phyloP scores from a whole-genome alignment of 2,888 invertebrate species.

The Chaetoderma sp. region DNA sequence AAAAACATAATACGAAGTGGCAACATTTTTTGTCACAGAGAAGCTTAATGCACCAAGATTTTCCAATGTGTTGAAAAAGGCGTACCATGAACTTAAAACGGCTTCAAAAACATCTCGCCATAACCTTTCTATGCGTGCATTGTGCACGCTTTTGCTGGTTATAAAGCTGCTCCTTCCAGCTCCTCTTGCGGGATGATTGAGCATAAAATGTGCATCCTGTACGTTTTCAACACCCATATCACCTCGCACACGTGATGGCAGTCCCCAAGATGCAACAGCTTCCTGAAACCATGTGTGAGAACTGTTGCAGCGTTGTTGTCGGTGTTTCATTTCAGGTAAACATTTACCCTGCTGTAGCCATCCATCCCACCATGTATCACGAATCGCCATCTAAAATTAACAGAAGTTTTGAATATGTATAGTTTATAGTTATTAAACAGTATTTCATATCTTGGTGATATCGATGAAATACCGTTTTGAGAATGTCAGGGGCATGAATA shows the following conservation, averaged over 20 bases:
- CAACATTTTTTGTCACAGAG: too few relatives aligned
- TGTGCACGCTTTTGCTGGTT: constrained; percentile 34
- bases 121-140: constrained; percentile 24
- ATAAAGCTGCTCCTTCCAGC: constrained; percentile 22
- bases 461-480: too few relatives aligned
- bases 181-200: constrained; percentile 13
- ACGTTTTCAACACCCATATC: constrained; percentile 40
- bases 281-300: constrained; percentile 27
- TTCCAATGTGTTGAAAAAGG: constrained; percentile 11
- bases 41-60: too few relatives aligned
- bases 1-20: too few relatives aligned
- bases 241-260: constrained; percentile 31
- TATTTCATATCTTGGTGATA: too few relatives aligned
- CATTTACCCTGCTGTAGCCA: constrained; percentile 37
- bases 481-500: too few relatives aligned
- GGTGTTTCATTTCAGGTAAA: constrained; percentile 30
- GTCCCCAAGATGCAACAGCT: constrained; percentile 30
- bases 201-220: constrained; percentile 32
- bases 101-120: constrained; percentile 22
- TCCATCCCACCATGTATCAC: constrained; percentile 39
- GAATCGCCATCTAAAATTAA: constrained; percentile 36
- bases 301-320: constrained; percentile 35
- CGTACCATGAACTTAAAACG: constrained; percentile 11
- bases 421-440: too few relatives aligned
- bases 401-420: too few relatives aligned